Evolutionary conservation across 1,140 invertebrate genomes (phyloP).

Genomic region (Cotesia typhae): DNA sequence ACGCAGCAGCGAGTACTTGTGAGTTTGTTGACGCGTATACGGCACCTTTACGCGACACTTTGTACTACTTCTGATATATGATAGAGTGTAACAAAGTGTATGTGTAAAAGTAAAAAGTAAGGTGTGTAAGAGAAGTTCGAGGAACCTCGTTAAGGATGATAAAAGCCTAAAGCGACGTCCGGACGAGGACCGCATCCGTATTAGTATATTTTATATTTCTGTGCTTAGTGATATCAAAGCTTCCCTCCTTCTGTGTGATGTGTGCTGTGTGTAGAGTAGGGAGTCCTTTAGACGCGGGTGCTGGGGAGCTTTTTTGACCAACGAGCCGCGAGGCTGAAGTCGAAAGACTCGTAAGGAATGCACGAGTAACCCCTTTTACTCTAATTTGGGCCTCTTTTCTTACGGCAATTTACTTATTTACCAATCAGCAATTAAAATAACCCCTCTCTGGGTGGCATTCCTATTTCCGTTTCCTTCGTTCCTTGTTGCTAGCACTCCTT

Average conservation of each 20-base stretch:
- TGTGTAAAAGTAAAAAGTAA: not conserved
- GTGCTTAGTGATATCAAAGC: no score
- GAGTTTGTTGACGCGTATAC: conserved; percentile 28
- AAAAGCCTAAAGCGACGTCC: conserved; percentile 38
- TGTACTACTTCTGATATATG: not conserved
- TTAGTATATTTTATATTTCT: conserved; percentile 3
- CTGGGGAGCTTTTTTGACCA: conserved; percentile 41
- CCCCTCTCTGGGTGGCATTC: conserved; percentile 27
- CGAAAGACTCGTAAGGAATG: not conserved
- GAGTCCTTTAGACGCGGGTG: conserved; percentile 19
- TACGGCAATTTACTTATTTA: conserved; percentile 61
- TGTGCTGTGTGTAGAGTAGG: conserved; percentile 25
- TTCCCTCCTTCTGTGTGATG: not conserved
- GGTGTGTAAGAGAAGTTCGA: conserved; percentile 21
- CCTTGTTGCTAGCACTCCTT: no score
- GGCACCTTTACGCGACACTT: conserved; percentile 34
- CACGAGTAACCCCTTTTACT: not conserved
- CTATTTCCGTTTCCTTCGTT: not conserved
- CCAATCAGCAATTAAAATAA: conserved; percentile 60
- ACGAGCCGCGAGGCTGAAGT: conserved; percentile 36
- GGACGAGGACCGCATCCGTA: conserved; percentile 39
- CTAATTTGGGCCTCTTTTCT: conserved; percentile 43
- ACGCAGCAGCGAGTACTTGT: conserved; percentile 21
- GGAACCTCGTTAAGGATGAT: conserved; percentile 48
- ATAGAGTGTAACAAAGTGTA: not conserved